Evolutionary conservation across 2,888 invertebrate genomes (phyloP).

Genomic region (Hesperia comma): DNA sequence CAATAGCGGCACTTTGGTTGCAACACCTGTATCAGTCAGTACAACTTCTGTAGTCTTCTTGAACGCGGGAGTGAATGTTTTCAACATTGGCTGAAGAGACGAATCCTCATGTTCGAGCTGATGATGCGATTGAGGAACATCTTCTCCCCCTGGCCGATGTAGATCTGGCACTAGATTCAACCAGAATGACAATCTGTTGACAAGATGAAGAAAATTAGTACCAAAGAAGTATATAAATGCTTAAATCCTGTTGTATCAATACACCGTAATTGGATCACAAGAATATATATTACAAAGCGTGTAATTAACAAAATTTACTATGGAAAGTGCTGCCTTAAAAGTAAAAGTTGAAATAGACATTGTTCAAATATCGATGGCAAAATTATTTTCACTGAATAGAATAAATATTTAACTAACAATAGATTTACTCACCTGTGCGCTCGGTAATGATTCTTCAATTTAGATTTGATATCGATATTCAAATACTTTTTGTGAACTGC

Average conservation of each 20-base stretch:
- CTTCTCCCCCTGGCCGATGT: conserved; percentile 93
- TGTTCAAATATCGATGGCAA: too few species aligned
- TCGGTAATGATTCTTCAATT: conserved; percentile 96
- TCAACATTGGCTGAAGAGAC: conserved; percentile 79
- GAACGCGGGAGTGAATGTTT: conserved; percentile 82
- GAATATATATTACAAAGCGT: too few species aligned
- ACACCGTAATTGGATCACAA: too few species aligned
- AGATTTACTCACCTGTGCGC: conserved; percentile 87
- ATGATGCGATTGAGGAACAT: conserved; percentile 93
- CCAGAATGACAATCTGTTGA: conserved; percentile 94
- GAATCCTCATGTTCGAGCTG: conserved; percentile 90
- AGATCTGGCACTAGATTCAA: conserved; percentile 96
- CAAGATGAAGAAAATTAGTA: conserved; percentile 38
- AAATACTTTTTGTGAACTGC: conserved; percentile 96
- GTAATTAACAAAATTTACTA: too few species aligned
- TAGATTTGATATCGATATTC: conserved; percentile 94
- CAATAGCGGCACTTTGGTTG: conserved; percentile 69
- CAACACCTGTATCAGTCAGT: conserved; percentile 69
- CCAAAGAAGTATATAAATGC: not conserved
- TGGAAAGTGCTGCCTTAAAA: too few species aligned
- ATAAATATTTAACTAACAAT: not conserved
- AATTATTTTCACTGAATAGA: too few species aligned
- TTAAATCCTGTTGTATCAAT: too few species aligned
- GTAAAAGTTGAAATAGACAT: too few species aligned
- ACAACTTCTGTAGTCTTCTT: conserved; percentile 82